phyloP scores from a whole-genome alignment of 2,797 vertebrate species.

The Anomalospiza imberbis region DNA sequence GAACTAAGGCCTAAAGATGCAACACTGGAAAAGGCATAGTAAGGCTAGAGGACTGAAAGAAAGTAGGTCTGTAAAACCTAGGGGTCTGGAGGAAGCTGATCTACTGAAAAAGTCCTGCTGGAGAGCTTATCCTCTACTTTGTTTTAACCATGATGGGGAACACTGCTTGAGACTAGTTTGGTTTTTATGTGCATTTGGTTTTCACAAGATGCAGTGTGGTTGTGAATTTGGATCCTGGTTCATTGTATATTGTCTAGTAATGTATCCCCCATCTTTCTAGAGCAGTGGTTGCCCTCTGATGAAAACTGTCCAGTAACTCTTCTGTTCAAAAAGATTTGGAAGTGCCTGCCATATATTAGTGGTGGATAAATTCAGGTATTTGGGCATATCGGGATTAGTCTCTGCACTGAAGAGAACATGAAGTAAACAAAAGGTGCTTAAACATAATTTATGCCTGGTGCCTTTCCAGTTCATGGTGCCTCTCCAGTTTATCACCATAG shows the following conservation, averaged over 20 bases:
- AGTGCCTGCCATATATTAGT: not conserved
- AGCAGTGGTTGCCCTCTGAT: not conserved
- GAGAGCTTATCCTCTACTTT: not conserved
- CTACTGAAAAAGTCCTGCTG: not conserved
- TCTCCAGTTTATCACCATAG: not conserved
- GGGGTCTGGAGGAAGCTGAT: not conserved
- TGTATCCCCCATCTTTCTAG: not conserved
- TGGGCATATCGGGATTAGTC: not conserved
- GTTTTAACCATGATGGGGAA: not conserved
- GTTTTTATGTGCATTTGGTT: not conserved
- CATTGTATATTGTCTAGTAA: not conserved
- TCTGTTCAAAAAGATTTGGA: not conserved
- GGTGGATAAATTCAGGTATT: constrained; percentile 2
- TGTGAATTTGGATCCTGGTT: not conserved
- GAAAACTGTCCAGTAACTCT: not conserved
- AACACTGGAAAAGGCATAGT: not conserved
- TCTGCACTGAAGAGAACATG: not conserved
- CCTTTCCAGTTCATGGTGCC: not conserved
- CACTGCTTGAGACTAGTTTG: not conserved
- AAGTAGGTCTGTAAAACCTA: not conserved
- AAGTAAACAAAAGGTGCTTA: constrained; percentile 5
- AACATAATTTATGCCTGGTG: not conserved
- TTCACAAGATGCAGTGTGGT: not conserved
- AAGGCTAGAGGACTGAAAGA: not conserved
- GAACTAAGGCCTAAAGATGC: not conserved